Evolutionary conservation across 2,888 invertebrate species (phyloP), one percentile per base, ranked within the genome.

Genomic region (Oxytorus armatus): DNA sequence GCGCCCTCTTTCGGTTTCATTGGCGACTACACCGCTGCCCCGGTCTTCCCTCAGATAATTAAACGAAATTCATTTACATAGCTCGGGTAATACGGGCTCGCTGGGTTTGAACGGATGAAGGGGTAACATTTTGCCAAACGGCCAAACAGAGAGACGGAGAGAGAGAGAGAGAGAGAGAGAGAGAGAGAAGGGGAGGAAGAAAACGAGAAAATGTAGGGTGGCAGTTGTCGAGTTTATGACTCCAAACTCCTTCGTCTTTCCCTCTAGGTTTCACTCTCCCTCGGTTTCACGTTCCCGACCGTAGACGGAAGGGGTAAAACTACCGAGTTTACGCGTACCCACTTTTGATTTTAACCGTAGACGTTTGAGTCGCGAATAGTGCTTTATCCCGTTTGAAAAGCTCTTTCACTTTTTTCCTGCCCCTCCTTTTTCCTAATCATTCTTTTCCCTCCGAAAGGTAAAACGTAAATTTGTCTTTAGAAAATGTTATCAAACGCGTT

Each of bases 1-100:
- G 69, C 75, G 53, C 68, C 74, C 72, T 51, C 65, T 47, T 57
- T 79, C 78, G 76, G 78, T 79, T 82, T 80, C 81, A 78, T 77
- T 83, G 83, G 85, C 81, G 81, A 77, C 75, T 79, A 76, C 77
- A 75, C 78, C 77, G 80, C 82, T 47, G 44, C 79, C 80, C 83
- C 83, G 84, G 77, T 69, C 59, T 83, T 74, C 84, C 84, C 83
- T 85, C 85, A 82, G 89, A 90, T 91, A 91, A 91, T 91, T 91
- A 90, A 90, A 91, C 90, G 90, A 91, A 91, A 91, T 91, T 91
- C 91, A 91, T 91, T 91, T 91, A 90, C 91, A 91, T 91, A 91
- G 90, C 90, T 90, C 83, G 84, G 87, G 91, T 90, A 90, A 91
- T 91, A 89, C 89, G 85, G 83, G 83, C 80, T 75, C 72, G 79